A percentile compares a stretch with the other conserved stretches of the same genome.
These are phyloP conservation scores for Stenurella melanura DNA, from an alignment of 2,888 invertebrate species.

Conservation along the genomic window DNA sequence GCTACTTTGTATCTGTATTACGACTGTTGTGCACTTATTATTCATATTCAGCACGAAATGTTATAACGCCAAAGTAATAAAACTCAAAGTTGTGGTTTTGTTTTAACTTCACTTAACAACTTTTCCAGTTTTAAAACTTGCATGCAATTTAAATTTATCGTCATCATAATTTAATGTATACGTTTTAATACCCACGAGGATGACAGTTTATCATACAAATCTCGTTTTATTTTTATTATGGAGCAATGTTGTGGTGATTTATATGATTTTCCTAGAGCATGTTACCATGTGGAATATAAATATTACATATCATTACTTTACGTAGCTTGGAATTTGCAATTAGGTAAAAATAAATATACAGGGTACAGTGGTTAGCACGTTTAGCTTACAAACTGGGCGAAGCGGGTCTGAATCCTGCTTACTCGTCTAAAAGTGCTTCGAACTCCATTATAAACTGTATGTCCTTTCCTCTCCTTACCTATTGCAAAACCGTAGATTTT, in stretches of 20 bases:
- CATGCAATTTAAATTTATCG: constrained; percentile 23
- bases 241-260: not conserved
- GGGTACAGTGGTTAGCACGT: too few relatives aligned
- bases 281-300: not conserved
- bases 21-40: constrained; percentile 15
- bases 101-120: constrained; percentile 32
- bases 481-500: too few relatives aligned
- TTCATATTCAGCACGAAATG: constrained; percentile 17
- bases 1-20: constrained; percentile 18
- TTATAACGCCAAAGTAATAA: constrained; percentile 25
- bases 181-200: not conserved
- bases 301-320: not conserved
- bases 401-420: too few relatives aligned
- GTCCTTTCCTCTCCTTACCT: too few relatives aligned
- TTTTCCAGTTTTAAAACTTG: constrained; percentile 26
- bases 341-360: too few relatives aligned
- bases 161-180: constrained; percentile 23
- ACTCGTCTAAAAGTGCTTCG: too few relatives aligned
- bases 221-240: not conserved
- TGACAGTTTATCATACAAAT: constrained; percentile 1
- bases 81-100: constrained; percentile 28
- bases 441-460: too few relatives aligned
- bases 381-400: too few relatives aligned
- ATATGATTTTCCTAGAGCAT: not conserved
- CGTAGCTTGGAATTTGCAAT: too few relatives aligned